Evolutionary conservation across 2,113 vertebrate genomes (phyloP).

Genomic region (Cynopterus brachyotis): DNA sequence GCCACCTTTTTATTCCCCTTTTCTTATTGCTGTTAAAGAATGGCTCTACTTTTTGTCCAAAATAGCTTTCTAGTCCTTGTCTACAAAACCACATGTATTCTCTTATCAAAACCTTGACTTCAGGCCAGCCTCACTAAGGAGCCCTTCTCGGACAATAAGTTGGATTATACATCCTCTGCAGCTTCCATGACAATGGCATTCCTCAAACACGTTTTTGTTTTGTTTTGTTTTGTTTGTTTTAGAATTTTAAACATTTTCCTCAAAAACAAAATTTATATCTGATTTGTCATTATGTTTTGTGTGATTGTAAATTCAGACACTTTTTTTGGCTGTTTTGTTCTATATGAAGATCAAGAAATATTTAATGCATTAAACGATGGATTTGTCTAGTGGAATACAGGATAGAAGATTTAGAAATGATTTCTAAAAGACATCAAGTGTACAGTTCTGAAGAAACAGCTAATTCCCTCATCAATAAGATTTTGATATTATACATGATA

Average conservation of each 20-base stretch:
- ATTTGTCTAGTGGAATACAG: background rate
- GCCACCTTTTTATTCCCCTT: conserved; percentile 64
- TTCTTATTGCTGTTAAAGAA: conserved; percentile 66
- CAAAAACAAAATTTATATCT: conserved; percentile 40
- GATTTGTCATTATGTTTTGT: conserved; percentile 39
- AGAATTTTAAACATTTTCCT: conserved; percentile 27
- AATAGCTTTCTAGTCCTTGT: conserved; percentile 67
- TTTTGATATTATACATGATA: background rate
- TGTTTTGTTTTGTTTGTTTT: background rate
- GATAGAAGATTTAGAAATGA: background rate
- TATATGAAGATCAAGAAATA: conserved; percentile 43
- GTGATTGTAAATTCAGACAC: background rate
- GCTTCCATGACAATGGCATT: background rate
- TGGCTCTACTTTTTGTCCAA: conserved; percentile 43
- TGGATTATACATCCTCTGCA: background rate
- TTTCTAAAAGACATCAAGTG: background rate
- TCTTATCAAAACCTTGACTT: conserved; percentile 55
- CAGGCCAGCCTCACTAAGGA: background rate
- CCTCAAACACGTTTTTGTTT: background rate
- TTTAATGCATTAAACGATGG: background rate
- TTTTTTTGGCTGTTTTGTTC: background rate
- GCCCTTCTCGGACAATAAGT: background rate
- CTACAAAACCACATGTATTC: conserved; percentile 54
- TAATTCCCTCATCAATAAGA: background rate
- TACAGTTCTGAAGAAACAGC: background rate